Percentiles rank a stretch among this genome's conserved stretches.
Conservation (phyloP, 2,888 invertebrate species). For the Acrocyrtus sp. region DNA sequence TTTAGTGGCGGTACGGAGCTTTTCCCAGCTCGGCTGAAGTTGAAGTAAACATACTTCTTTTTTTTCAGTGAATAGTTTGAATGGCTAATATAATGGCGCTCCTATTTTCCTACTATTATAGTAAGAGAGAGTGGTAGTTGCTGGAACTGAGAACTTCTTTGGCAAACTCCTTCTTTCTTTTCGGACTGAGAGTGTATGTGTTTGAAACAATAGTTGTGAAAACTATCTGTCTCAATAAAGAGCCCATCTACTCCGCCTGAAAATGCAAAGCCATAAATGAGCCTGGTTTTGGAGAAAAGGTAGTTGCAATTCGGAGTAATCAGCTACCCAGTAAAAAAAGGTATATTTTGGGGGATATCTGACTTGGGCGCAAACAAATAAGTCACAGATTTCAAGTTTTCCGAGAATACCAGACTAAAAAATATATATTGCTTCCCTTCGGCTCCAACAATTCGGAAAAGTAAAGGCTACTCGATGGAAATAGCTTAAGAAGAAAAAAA, state of each 20-base stretch:
- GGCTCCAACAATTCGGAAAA: too few relatives aligned
- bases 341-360: slow-evolving; percentile 16
- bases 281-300: slow-evolving; percentile 32
- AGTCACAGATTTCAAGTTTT: slow-evolving; percentile 61
- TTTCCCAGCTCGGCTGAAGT: background rate
- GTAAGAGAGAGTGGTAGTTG: slow-evolving; percentile 11
- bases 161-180: slow-evolving; percentile 19
- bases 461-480: too few relatives aligned
- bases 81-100: slow-evolving; percentile 42
- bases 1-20: background rate
- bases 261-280: slow-evolving; percentile 59
- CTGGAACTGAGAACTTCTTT: slow-evolving; percentile 35
- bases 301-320: background rate
- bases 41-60: slow-evolving; percentile 29
- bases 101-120: slow-evolving; percentile 14
- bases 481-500: too few relatives aligned
- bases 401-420: too few relatives aligned
- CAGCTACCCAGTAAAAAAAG: slow-evolving; percentile 16
- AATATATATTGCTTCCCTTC: too few relatives aligned
- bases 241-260: slow-evolving; percentile 46
- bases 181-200: slow-evolving; percentile 27
- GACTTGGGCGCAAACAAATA: slow-evolving; percentile 62
- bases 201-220: slow-evolving; percentile 58
- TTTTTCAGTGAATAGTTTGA: slow-evolving; percentile 33
- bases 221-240: slow-evolving; percentile 62